Base-by-base conservation (phyloP, 2,797 vertebrate genomes). In the Acomys russatus region DNA sequence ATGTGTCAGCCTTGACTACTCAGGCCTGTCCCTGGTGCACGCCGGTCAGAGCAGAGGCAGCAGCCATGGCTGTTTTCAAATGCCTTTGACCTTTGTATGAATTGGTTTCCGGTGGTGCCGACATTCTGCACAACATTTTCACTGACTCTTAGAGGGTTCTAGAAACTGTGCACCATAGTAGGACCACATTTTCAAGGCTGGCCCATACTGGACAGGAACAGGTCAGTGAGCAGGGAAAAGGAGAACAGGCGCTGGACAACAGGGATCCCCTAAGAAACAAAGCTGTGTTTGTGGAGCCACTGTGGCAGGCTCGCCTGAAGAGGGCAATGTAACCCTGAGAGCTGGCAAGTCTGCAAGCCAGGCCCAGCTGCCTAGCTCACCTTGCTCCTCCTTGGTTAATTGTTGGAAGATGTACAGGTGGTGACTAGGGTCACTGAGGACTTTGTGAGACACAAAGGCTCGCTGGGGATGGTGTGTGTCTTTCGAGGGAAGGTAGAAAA, bases 301-400 rank as follows among this genome's bases (percentile, higher is more conserved):
- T 70, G 25, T 73, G 80, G 88, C 92, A 74, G 92, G 74, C 98
- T 98, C 98, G 91, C 97, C 83, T 92, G 95, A 87, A 80, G 96
- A 94, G 83, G 96, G 94, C 77, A 92, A 83, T n/a, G 59, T 80
- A 82, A 95, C 70, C 56, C 61, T 85, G 49, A 76, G 56, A 70
- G 23, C 9, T 15, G 63, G 33, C 88, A 54, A 59, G 11, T 22
- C 11, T 93, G 83, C 73, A 95, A 96, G 91, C 25, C 56, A 18
- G 56, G 44, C 44, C 44, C 44, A 44, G 44, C 4, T 44, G 44
- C 44, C 44, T 44, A 3, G n/a, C n/a, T n/a, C n/a, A 3, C 44
- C 44, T 44, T 4, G 44, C 44, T 44, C 44, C 44, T 78, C 56
- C 33, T 93, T 5, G 2, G 61, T 23, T 94, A 92, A 83, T 66